Base-by-base conservation (phyloP, 1,140 invertebrate species). In the Eumaeus atala region DNA sequence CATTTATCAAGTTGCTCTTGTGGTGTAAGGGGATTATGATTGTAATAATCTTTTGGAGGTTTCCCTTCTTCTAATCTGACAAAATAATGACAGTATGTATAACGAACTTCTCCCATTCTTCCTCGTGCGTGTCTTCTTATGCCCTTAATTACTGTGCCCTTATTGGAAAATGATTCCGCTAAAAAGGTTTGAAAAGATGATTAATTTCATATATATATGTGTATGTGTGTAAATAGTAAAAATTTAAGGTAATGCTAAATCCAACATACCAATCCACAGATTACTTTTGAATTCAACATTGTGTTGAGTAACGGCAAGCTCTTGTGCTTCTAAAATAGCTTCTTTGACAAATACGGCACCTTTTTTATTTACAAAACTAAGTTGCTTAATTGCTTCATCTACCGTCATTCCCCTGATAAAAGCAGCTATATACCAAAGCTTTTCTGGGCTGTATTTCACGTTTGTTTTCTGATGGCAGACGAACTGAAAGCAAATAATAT, bases 231-330 rank as follows among this genome's bases (percentile, higher is more conserved):
- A n/a, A n/a, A n/a, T n/a, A n/a, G n/a, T n/a, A n/a, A n/a, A n/a
- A n/a, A n/a, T n/a, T n/a, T n/a, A n/a, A n/a, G n/a, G n/a, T n/a
- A n/a, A n/a, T n/a, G n/a, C n/a, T n/a, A n/a, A n/a, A n/a, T n/a
- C n/a, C n/a, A n/a, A 70, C 68, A 92, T 87, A 97, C 96, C 94
- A 89, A 99, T 92, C 97, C 97, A 99, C 44, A 99, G 89, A 89
- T 98, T 98, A 73, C 94, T 97, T 77, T 92, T 94, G 85, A 93
- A 99, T 88, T 99, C 97, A 33, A 99, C 96, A 91, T 98, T 95
- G 73, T 98, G 97, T 21, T 95, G 79, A 65, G 92, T 90, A 1
- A 98, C 92, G 47, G 97, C 97, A 59, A 96, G 80, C 70, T 95
- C 90, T 77, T 96, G 95, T 3, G 97, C 97, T 90, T 99, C 97